Base-by-base conservation (phyloP, 2,797 vertebrate genomes). In the Geotrypetes seraphini region DNA sequence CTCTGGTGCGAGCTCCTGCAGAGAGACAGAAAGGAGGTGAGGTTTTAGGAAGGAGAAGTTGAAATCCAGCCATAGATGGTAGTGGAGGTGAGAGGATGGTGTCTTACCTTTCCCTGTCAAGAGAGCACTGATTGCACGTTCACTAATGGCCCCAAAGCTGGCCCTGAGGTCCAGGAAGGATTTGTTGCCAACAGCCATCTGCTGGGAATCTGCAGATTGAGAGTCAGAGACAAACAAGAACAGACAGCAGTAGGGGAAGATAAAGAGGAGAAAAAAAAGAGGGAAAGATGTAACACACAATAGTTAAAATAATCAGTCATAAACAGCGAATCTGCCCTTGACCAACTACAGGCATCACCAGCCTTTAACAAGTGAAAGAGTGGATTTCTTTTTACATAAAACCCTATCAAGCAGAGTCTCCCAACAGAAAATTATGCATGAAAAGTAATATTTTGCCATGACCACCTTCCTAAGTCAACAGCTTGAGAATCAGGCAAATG, bases 111-210 rank as follows among this genome's bases (percentile, higher is more conserved):
- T 77, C 60, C 88, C 86, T 2, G 67, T 86, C 7, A 87, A 69
- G 15, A 75, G 75, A 66, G 64, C 81, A 57, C 75, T 77, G 38
- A 84, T 79, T 42, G 88, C 87, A 53, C 85, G 64, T 30, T 90
- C 86, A 5, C 80, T 69, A 14, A 49, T 49, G 21, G 27, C 41
- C 7, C 37, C 69, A 7, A 62, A 53, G 22, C 80, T 78, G 4
- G 85, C 71, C 9, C 66, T 68, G 46, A 86, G 79, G 23, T 91
- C 88, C 68, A 92, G 63, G 47, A 91, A 82, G 31, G 89, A 78
- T 31, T 86, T 89, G 42, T 89, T 90, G 37, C 87, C 89, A 33
- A 90, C 44, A 7, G 88, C 89, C 84, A 91, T 86, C 66, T 92
- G 89, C 69, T 88, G 89, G 19, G 87, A 16, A 40, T 21, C 8